These are phyloP conservation scores for Theretra japonica DNA, from an alignment of 2,888 invertebrate species.

Conservation along the genomic window DNA sequence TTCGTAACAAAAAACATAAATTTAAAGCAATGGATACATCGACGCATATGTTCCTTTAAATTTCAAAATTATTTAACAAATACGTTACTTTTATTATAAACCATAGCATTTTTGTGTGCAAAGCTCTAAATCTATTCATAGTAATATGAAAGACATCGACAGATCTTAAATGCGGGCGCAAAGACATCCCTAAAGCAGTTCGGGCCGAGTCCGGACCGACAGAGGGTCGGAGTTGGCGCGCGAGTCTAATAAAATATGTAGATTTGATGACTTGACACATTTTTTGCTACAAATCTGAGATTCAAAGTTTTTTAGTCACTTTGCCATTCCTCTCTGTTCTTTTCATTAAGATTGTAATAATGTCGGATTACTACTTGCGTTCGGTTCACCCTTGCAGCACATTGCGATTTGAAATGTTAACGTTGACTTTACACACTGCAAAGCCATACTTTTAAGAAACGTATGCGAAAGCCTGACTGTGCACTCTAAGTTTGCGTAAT, in stretches of 20 bases:
- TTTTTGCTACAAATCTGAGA: conserved; percentile 83
- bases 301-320: conserved; percentile 79
- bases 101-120: not conserved
- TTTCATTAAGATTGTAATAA: conserved; percentile 66
- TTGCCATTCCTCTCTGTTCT: conserved; percentile 57
- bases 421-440: not conserved
- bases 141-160: conserved; percentile 53
- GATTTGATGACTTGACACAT: conserved; percentile 85
- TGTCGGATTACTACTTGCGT: conserved; percentile 44
- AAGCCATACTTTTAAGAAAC: not conserved
- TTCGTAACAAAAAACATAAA: too few relatives aligned
- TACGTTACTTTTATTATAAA: not conserved
- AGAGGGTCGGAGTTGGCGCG: conserved; percentile 77
- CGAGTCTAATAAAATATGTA: conserved; percentile 84
- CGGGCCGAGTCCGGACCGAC: conserved; percentile 60
- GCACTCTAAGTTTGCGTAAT: not conserved
- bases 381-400: conserved; percentile 2
- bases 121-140: not conserved
- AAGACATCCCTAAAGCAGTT: conserved; percentile 62
- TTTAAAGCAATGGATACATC: too few relatives aligned
- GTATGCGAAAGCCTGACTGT: not conserved
- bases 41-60: too few relatives aligned
- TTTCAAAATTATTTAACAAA: too few relatives aligned
- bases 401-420: not conserved
- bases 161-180: conserved; percentile 40